A percentile compares a stretch with the other conserved stretches of the same genome.
phyloP scores from a whole-genome alignment of 2,888 invertebrate species.

The Trissoscelio sp. region DNA sequence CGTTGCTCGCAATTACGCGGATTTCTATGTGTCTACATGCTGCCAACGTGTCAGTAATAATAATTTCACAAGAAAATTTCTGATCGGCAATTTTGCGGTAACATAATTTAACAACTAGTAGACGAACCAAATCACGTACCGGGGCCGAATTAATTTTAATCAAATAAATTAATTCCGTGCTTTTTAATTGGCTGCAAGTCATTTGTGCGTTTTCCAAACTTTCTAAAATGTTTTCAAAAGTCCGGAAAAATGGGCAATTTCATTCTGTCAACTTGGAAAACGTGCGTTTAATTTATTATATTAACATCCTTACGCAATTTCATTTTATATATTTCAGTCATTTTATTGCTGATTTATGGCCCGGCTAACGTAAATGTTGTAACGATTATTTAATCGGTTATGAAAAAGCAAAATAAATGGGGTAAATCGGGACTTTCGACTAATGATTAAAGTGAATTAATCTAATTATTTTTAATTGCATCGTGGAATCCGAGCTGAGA shows the following conservation, averaged over 20 bases:
- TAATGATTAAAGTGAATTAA: conserved; percentile 2
- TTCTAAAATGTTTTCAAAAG: conserved; percentile 7
- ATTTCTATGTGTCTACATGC: conserved; percentile 13
- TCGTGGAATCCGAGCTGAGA: not conserved
- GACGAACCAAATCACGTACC: conserved; percentile 22
- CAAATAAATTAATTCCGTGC: conserved; percentile 17
- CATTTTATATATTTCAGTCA: conserved; percentile 12
- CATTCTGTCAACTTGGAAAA: not conserved
- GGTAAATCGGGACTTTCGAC: conserved; percentile 2
- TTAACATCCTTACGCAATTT: conserved; percentile 8
- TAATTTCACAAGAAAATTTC: conserved; percentile 14
- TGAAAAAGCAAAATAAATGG: conserved; percentile 4
- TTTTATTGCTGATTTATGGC: conserved; percentile 12
- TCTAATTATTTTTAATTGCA: conserved; percentile 21
- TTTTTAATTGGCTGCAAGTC: conserved; percentile 1
- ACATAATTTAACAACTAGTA: conserved; percentile 14
- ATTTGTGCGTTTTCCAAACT: conserved; percentile 14
- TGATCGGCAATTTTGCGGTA: conserved; percentile 20
- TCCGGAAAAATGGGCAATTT: not conserved
- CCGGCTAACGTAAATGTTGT: not conserved
- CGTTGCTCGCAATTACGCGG: conserved; percentile 9
- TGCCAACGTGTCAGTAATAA: not conserved
- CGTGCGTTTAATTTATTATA: not conserved
- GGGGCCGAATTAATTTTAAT: conserved; percentile 1
- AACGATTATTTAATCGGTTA: conserved; percentile 34